Conservation (phyloP, 2,888 invertebrate genomes). For the Dysmachus trigonus region DNA sequence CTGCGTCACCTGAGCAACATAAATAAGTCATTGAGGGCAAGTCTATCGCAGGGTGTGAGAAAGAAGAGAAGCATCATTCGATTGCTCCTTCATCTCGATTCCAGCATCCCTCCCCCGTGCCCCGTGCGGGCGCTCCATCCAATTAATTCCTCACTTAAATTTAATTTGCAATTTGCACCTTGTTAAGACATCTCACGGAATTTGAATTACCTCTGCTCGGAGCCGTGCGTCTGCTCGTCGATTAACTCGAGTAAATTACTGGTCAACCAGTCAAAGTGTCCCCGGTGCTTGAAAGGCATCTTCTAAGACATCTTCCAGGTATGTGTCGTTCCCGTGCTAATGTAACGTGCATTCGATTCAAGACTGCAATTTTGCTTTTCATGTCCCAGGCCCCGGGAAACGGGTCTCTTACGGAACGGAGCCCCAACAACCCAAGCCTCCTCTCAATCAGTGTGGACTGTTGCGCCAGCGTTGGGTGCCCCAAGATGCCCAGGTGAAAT, state of each 20-base stretch:
- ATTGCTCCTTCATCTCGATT: neutral
- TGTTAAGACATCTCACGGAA: constrained; percentile 36
- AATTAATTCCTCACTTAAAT: constrained; percentile 40
- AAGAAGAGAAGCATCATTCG: neutral
- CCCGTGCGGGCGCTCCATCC: neutral
- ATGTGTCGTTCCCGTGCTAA: neutral
- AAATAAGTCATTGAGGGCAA: neutral
- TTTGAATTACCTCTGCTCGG: constrained; percentile 32
- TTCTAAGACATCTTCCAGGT: constrained; percentile 8
- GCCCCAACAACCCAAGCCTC: neutral
- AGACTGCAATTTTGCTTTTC: neutral
- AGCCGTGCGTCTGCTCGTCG: neutral
- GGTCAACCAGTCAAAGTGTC: neutral
- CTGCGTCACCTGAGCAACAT: neutral
- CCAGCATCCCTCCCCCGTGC: neutral
- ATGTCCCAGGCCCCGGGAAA: neutral
- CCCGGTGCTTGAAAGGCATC: neutral
- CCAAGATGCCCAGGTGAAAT: neutral
- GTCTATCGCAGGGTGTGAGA: neutral
- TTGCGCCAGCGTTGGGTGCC: neutral
- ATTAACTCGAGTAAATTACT: constrained; percentile 19
- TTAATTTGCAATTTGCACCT: constrained; percentile 44
- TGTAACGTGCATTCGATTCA: neutral
- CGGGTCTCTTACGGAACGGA: neutral
- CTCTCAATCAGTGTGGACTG: neutral